A percentile compares a stretch with the other conserved stretches of the same genome.
These are phyloP conservation scores for Caenorhabditis panamensis DNA, from an alignment of 2,888 invertebrate species.

Conservation along the genomic window DNA sequence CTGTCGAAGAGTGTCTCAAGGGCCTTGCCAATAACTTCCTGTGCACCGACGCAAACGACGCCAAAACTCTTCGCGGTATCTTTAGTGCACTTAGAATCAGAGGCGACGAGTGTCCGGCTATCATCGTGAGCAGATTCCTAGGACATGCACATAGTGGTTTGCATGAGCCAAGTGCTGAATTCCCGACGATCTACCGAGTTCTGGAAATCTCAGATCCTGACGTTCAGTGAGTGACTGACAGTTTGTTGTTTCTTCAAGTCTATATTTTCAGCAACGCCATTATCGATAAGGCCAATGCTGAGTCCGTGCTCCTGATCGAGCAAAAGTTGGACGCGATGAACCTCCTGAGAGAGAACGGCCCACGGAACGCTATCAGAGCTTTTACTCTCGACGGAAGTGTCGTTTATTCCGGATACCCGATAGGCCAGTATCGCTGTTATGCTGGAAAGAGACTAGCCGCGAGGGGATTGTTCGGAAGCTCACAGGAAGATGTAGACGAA, in stretches of 20 bases:
- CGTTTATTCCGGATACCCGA: conserved; percentile 46
- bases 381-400: conserved; percentile 65
- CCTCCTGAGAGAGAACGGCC: conserved; percentile 71
- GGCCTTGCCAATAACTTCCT: conserved; percentile 48
- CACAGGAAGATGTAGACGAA: conserved; percentile 19
- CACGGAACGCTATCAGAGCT: conserved; percentile 60
- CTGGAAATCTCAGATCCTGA: conserved; percentile 49
- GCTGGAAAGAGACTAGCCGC: conserved; percentile 7
- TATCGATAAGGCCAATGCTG: conserved; percentile 68
- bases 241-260: neutral
- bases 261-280: conserved; percentile 66
- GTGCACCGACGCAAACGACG: neutral
- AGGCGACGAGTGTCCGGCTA: conserved; percentile 26
- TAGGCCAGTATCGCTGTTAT: conserved; percentile 58
- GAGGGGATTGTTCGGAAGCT: conserved; percentile 17
- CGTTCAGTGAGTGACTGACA: conserved; percentile 33
- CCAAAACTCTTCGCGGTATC: conserved; percentile 7
- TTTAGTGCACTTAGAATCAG: conserved; percentile 24
- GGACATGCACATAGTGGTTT: conserved; percentile 30
- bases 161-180: conserved; percentile 33
- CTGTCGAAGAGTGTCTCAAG: conserved; percentile 67
- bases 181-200: conserved; percentile 25
- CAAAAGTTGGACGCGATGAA: conserved; percentile 71
- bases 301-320: conserved; percentile 69
- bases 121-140: conserved; percentile 37